phyloP scores from a whole-genome alignment of 2,888 invertebrate species.

The Erpobdella octoculata region DNA sequence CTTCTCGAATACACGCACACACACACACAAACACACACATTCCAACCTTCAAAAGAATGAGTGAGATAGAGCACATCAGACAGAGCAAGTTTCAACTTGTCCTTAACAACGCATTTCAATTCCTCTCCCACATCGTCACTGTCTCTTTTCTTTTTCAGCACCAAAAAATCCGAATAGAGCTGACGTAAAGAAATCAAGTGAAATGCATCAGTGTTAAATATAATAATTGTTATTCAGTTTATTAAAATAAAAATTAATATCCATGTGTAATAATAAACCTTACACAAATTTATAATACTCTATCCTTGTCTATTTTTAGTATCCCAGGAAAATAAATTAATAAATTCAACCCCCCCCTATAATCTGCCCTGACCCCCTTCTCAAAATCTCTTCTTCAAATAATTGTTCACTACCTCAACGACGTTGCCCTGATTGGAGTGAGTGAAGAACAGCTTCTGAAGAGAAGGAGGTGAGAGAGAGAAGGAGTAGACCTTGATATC shows the following conservation, averaged over 20 bases:
- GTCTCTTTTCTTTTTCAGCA: background rate
- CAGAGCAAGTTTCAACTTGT: background rate
- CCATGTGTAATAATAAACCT: too few species aligned
- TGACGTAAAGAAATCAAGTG: too few species aligned
- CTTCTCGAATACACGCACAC: background rate
- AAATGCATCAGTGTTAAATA: background rate
- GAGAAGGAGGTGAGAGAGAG: background rate
- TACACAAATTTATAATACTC: too few species aligned
- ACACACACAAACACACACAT: background rate
- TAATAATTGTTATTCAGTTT: background rate
- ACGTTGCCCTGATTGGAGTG: slow-evolving; percentile 6
- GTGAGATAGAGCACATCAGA: slow-evolving; percentile 10
- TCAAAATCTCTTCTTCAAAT: background rate
- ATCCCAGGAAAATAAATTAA: too few species aligned
- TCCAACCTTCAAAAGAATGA: slow-evolving; percentile 10
- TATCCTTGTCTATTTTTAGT: too few species aligned
- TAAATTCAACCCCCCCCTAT: background rate
- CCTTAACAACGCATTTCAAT: slow-evolving; percentile 1
- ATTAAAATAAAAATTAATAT: too few species aligned
- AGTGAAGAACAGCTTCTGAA: slow-evolving; percentile 12
- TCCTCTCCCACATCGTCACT: background rate
- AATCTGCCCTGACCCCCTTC: background rate
- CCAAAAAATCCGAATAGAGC: background rate
- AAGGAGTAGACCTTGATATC: slow-evolving; percentile 9
- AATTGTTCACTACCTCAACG: background rate